A percentile compares a stretch with the other conserved stretches of the same genome.
Evolutionary conservation across 1,140 invertebrate genomes (phyloP).

Genomic region (Aphelenchoides avenae): DNA sequence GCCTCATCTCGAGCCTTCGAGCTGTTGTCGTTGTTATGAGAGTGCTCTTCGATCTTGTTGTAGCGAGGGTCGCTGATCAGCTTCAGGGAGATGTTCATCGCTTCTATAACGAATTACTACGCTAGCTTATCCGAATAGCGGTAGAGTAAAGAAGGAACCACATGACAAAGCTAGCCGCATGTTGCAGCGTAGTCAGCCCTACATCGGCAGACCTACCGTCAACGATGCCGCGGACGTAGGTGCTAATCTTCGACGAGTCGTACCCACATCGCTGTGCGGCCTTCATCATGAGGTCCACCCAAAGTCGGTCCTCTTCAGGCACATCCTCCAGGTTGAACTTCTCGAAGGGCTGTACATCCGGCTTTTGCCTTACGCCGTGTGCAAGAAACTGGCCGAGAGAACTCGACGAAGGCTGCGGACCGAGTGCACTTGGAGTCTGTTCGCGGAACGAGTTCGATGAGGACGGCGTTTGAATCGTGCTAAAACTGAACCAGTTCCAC

Average conservation of each 20-base stretch:
- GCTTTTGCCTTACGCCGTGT: slow-evolving; percentile 47
- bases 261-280: slow-evolving; percentile 49
- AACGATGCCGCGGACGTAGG: slow-evolving; percentile 47
- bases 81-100: slow-evolving; percentile 54
- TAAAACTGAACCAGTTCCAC: slow-evolving; percentile 19
- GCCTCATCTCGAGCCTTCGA: slow-evolving; percentile 43
- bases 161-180: background rate
- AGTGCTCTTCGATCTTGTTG: slow-evolving; percentile 52
- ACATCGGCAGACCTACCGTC: slow-evolving; percentile 49
- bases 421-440: slow-evolving; percentile 26
- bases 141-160: background rate
- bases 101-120: slow-evolving; percentile 43
- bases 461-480: slow-evolving; percentile 33
- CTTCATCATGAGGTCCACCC: slow-evolving; percentile 49
- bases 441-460: slow-evolving; percentile 29
- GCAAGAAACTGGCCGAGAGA: slow-evolving; percentile 33
- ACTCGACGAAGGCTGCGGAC: slow-evolving; percentile 17
- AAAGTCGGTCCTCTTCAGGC: slow-evolving; percentile 43
- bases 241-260: slow-evolving; percentile 34
- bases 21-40: slow-evolving; percentile 29
- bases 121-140: background rate
- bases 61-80: slow-evolving; percentile 51
- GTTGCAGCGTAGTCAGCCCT: too few relatives aligned
- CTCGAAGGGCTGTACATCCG: slow-evolving; percentile 25
- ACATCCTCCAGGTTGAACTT: slow-evolving; percentile 39